Percentiles rank a stretch among this genome's conserved stretches.
phyloP scores from a whole-genome alignment of 2,797 vertebrate species.

The Sus cebifrons region DNA sequence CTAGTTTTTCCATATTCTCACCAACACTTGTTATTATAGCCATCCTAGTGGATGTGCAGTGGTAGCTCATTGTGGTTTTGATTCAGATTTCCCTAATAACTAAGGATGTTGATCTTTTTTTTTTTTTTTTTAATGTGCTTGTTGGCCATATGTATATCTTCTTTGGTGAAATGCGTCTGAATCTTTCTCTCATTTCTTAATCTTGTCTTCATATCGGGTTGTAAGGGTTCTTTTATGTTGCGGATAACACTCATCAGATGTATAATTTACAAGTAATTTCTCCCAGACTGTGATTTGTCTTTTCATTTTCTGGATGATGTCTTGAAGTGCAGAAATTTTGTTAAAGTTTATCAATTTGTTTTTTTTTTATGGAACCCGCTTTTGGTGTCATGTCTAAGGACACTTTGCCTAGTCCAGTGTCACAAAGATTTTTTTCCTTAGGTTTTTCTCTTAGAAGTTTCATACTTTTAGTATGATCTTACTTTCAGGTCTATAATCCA shows the following conservation, averaged over 20 bases:
- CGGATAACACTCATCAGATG: neutral
- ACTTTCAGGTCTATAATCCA: neutral
- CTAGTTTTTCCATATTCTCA: neutral
- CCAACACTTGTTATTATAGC: neutral
- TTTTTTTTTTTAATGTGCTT: conserved; percentile 8
- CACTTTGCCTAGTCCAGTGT: neutral
- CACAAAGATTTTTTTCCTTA: neutral
- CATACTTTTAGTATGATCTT: neutral
- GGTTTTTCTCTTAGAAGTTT: conserved; percentile 16
- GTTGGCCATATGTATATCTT: neutral
- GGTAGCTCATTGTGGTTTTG: neutral
- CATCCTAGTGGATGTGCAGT: neutral
- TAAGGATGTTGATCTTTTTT: conserved; percentile 17
- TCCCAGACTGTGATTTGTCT: neutral
- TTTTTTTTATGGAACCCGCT: conserved; percentile 12
- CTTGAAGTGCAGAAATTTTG: neutral
- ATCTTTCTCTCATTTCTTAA: conserved; percentile 21
- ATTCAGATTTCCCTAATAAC: neutral
- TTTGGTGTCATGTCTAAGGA: conserved; percentile 31
- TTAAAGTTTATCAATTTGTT: no score
- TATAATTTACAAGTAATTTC: conserved; percentile 12
- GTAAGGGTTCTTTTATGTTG: neutral
- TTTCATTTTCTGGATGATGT: conserved; percentile 44
- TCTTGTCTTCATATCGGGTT: neutral
- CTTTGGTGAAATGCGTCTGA: neutral